Base-by-base conservation (phyloP, 2,888 invertebrate genomes). In the Apamea monoglypha region DNA sequence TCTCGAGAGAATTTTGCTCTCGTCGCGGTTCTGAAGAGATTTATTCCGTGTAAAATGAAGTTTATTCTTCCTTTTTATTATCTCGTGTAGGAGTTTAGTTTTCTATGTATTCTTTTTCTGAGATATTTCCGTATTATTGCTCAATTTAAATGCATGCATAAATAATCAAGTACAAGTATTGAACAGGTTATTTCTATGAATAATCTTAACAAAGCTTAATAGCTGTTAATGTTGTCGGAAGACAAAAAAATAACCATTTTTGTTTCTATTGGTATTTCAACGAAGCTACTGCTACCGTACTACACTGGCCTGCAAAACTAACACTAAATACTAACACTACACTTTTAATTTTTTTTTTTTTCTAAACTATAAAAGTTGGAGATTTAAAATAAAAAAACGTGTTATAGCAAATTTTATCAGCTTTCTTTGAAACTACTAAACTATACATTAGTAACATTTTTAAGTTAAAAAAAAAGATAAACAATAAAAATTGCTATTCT, bases 1-100 rank as follows among this genome's bases (percentile, higher is more conserved):
- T 93, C 93, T 94, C 92, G 89, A 90, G 92, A 93, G 93, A 94
- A 93, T 95, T 93, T 94, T 93, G 93, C 94, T 95, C 95, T 94
- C 94, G 91, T 93, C 93, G 93, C 94, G 92, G 88, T 92, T 88
- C 92, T 92, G 89, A 91, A 90, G 91, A 92, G 93, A 94, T 95
- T 95, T 94, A 94, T 95, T 92, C 92, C 91, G 91, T 94, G 93
- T 94, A 93, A 94, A 93, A 93, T 92, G 90, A 91, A 92, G 91
- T 91, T 92, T 92, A 91, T 90, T 91, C 88, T 89, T 83, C 82
- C 88, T 86, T 86, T 59, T 90, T 91, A 89, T 89, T 90, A 84
- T 88, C 79, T 86, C 84, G 71, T 81, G 77, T 81, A 74, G 78
- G 77, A 36, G 67, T 81, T 80, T 82, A 68, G 75, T 80, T 82